Evolutionary conservation across 2,888 invertebrate genomes (phyloP).

Genomic region (Lomographa bimaculata): DNA sequence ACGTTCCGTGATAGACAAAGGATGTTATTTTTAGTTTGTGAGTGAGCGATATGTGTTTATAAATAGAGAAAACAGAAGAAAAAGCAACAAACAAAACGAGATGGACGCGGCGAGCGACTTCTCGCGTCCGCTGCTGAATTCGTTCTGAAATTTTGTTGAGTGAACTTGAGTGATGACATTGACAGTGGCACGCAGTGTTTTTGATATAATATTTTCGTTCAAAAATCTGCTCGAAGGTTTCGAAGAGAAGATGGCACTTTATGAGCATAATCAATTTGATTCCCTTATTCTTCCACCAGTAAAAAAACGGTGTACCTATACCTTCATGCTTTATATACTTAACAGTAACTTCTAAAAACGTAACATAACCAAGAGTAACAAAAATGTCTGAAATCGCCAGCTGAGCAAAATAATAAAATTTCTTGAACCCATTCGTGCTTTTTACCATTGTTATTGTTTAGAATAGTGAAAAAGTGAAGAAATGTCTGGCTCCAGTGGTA

Average conservation of each 20-base stretch:
- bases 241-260: too few species aligned
- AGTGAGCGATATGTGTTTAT: slow-evolving; percentile 40
- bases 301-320: too few species aligned
- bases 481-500: slow-evolving; percentile 51
- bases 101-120: too few species aligned
- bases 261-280: too few species aligned
- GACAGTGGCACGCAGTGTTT: too few species aligned
- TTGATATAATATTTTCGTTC: too few species aligned
- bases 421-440: slow-evolving; percentile 3
- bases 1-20: slow-evolving; percentile 5
- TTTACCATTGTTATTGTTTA: slow-evolving; percentile 2
- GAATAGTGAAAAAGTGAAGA: slow-evolving; percentile 6
- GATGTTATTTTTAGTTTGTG: slow-evolving; percentile 37
- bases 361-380: slow-evolving; percentile 2
- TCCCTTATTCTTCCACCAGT: background rate
- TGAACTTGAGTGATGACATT: too few species aligned
- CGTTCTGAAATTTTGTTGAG: too few species aligned
- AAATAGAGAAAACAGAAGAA: slow-evolving; percentile 37
- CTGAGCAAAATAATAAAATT: slow-evolving; percentile 10
- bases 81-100: slow-evolving; percentile 13
- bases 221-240: too few species aligned
- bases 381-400: slow-evolving; percentile 9
- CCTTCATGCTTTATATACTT: too few species aligned
- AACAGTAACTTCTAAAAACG: background rate
- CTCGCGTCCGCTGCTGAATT: slow-evolving; percentile 1